phyloP scores from a whole-genome alignment of 2,888 invertebrate genomes.

The Campoletis raptor region DNA sequence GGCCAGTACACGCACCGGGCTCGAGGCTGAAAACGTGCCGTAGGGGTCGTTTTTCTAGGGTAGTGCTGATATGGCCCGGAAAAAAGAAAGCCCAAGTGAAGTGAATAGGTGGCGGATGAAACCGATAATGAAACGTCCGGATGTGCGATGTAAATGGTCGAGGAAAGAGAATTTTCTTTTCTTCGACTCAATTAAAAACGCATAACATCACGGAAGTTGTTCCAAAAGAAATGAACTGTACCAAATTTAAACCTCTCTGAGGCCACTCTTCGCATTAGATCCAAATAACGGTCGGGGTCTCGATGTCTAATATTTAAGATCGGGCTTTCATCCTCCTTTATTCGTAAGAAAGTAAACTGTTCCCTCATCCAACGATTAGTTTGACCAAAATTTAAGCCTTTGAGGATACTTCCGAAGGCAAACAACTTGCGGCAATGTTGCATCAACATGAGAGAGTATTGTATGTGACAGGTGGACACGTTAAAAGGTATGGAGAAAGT shows the following conservation, averaged over 20 bases:
- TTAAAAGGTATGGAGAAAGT: constrained; percentile 7
- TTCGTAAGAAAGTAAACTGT: neutral
- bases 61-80: no score
- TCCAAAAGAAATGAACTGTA: no score
- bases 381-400: neutral
- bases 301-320: no score
- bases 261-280: no score
- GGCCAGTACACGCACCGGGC: constrained; percentile 19
- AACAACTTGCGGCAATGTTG: neutral
- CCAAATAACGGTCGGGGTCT: no score
- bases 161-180: neutral
- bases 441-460: constrained; percentile 2
- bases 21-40: constrained; percentile 21
- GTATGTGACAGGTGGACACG: constrained; percentile 11
- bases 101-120: neutral
- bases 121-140: neutral
- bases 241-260: no score
- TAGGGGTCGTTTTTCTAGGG: neutral
- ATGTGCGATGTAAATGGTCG: neutral
- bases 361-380: neutral
- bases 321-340: neutral
- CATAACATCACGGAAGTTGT: no score
- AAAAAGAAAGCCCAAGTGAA: neutral
- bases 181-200: neutral
- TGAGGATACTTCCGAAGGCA: neutral